phyloP scores from a whole-genome alignment of 2,888 invertebrate species.

The Leptinotarsa tumamoca region DNA sequence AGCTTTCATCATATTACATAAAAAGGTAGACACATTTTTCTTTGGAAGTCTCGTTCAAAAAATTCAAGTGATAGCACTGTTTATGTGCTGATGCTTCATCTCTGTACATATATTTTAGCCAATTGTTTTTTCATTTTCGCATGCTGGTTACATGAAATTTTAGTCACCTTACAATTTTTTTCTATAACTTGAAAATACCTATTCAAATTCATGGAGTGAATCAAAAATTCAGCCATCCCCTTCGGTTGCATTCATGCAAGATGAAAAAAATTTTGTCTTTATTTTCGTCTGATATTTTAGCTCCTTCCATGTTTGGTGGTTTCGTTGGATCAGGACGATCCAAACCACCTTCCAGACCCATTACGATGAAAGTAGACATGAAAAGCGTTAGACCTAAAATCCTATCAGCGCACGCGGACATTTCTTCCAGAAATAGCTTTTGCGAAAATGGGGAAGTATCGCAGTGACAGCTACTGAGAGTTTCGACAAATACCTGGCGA shows the following conservation, averaged over 20 bases:
- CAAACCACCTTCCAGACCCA: background rate
- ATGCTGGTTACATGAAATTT: no score
- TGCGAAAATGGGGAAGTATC: conserved; percentile 27
- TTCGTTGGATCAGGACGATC: conserved; percentile 5
- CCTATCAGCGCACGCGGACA: conserved; percentile 11
- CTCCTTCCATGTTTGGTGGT: conserved; percentile 16
- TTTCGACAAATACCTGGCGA: conserved; percentile 26
- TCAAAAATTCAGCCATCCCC: conserved; percentile 32
- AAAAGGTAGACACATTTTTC: no score
- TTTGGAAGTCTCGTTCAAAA: no score
- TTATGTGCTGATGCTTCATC: no score
- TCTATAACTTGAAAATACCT: background rate
- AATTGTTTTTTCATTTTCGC: no score
- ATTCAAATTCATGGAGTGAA: background rate
- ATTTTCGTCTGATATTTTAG: background rate
- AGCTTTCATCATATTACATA: no score
- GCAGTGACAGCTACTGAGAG: conserved; percentile 26
- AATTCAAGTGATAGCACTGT: no score
- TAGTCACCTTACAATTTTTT: background rate
- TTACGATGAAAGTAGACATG: conserved; percentile 22
- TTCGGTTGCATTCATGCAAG: conserved; percentile 28
- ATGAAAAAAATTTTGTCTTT: conserved; percentile 24
- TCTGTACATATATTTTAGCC: no score
- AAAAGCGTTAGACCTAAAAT: conserved; percentile 29
- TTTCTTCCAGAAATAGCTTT: conserved; percentile 33